Evolutionary conservation across 1,140 invertebrate species (phyloP).

Genomic region (Arctopsyche grandis): DNA sequence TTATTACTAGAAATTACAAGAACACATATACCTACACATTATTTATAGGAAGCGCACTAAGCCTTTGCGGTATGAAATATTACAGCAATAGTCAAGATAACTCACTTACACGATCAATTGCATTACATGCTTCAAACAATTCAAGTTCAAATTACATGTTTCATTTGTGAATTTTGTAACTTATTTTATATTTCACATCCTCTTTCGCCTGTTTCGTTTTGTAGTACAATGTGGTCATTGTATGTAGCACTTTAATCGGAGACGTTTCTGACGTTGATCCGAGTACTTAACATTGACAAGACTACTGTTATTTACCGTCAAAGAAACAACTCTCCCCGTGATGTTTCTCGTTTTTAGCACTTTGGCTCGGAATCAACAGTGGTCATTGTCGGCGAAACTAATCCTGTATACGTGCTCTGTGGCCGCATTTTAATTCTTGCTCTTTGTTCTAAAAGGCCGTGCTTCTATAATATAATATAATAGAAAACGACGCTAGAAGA

Average conservation of each 20-base stretch:
- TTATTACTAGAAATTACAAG: constrained; percentile 50
- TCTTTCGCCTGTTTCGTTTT: neutral
- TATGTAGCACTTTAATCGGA: neutral
- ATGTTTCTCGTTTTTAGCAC: constrained; percentile 17
- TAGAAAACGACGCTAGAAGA: too few relatives aligned
- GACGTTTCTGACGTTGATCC: constrained; percentile 17
- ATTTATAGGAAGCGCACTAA: constrained; percentile 1
- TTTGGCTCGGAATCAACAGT: neutral
- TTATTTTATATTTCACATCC: neutral
- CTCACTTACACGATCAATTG: neutral
- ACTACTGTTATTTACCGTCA: constrained; percentile 23
- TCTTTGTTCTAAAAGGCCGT: too few relatives aligned
- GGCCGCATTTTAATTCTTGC: too few relatives aligned
- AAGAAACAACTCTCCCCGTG: neutral
- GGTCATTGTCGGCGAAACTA: constrained; percentile 5
- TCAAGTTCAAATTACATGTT: neutral
- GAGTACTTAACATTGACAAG: neutral
- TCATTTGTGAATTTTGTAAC: neutral
- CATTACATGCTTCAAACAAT: neutral
- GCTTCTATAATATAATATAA: too few relatives aligned
- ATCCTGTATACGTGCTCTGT: neutral
- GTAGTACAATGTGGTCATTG: neutral
- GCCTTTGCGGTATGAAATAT: constrained; percentile 16
- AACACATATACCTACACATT: neutral
- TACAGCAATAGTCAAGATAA: neutral